These are phyloP conservation scores for Lasius platythorax DNA, from an alignment of 2,888 invertebrate species.

Conservation along the genomic window DNA sequence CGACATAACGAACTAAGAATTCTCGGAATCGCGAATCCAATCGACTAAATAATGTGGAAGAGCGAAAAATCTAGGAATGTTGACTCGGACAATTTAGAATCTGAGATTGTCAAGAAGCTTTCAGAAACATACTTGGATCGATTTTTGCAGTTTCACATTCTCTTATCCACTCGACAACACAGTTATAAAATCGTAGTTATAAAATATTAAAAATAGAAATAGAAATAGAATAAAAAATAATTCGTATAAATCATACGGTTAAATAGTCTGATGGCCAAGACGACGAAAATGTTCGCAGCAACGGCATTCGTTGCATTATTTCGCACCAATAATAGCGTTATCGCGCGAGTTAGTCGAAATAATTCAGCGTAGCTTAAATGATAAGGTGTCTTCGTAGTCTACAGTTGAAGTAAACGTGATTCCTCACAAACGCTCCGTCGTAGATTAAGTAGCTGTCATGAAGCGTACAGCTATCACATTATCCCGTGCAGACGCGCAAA, in stretches of 20 bases:
- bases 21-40: neutral
- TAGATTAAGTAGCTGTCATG: conserved; percentile 17
- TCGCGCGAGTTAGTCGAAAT: conserved; percentile 23
- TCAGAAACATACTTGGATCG: conserved; percentile 1
- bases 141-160: neutral
- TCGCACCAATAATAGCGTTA: conserved; percentile 33
- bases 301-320: neutral
- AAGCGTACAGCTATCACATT: neutral
- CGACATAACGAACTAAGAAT: neutral
- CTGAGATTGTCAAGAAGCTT: neutral
- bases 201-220: conserved; percentile 3
- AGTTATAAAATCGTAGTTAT: neutral
- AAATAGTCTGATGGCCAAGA: neutral
- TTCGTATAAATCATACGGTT: neutral
- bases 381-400: conserved; percentile 12
- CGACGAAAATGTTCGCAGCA: neutral
- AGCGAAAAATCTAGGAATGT: neutral
- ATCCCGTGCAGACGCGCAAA: neutral
- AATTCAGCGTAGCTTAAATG: conserved; percentile 10
- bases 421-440: conserved; percentile 6
- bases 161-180: neutral
- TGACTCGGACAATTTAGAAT: neutral
- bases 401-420: conserved; percentile 18
- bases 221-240: neutral
- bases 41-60: neutral